A percentile compares a stretch with the other conserved stretches of the same genome.
These are phyloP conservation scores for Halichondria panicea DNA, from an alignment of 37 sponge, comb jelly and placozoan species.

Conservation along the genomic window DNA sequence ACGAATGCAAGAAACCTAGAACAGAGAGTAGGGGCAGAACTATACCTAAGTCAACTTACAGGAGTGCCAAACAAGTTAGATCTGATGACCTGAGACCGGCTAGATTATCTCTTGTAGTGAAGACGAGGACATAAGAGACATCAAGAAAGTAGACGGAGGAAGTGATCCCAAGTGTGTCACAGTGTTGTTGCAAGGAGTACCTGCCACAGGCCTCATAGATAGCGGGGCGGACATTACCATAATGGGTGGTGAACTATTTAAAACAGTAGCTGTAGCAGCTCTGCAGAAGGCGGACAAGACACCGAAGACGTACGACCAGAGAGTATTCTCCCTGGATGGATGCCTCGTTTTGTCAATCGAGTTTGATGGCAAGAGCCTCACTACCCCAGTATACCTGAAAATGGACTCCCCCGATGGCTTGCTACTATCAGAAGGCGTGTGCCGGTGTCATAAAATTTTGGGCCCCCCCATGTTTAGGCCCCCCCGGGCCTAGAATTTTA, in stretches of 20 bases:
- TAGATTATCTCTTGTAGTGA: no score
- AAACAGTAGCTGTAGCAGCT: constrained; percentile 18
- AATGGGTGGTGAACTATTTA: constrained; percentile 28
- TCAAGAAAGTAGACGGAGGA: no score
- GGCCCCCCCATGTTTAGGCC: no score
- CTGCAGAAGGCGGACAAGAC: constrained; percentile 28
- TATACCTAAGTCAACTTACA: no score
- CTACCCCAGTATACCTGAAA: constrained; percentile 49
- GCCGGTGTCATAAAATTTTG: no score
- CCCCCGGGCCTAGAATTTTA: no score
- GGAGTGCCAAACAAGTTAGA: no score
- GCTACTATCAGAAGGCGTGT: constrained; percentile 54
- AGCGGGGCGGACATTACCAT: constrained; percentile 41
- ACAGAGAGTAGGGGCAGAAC: no score
- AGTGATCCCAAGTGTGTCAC: constrained; percentile 37
- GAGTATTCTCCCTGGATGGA: constrained; percentile 42
- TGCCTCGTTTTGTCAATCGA: constrained; percentile 29
- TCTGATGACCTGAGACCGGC: no score
- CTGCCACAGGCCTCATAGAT: constrained; percentile 28
- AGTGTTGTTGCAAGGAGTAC: constrained; percentile 36
- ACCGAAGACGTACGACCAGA: constrained; percentile 23
- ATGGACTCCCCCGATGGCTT: constrained; percentile 47
- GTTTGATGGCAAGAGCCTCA: constrained; percentile 24
- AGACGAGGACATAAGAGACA: no score
- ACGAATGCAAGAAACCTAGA: no score